These are phyloP conservation scores for Philereme transversata DNA, from an alignment of 2,888 invertebrate genomes.

Conservation along the genomic window DNA sequence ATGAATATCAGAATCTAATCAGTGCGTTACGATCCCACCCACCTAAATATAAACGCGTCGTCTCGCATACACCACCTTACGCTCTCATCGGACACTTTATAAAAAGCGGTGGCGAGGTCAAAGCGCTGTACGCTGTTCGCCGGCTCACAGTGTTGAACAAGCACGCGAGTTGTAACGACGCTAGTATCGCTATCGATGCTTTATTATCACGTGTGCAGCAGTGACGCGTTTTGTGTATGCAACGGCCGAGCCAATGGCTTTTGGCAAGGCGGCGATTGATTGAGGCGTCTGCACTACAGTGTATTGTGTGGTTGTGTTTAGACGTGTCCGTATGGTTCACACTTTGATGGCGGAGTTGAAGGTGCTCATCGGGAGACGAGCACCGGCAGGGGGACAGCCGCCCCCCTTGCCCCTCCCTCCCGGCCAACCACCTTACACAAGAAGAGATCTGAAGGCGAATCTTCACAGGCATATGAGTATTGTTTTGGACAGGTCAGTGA, in stretches of 20 bases:
- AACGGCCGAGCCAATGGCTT: conserved; percentile 75
- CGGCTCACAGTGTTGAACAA: conserved; percentile 73
- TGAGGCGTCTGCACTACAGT: conserved; percentile 71
- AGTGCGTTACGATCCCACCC: conserved; percentile 59
- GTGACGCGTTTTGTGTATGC: conserved; percentile 74
- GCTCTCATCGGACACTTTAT: conserved; percentile 77
- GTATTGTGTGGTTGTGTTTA: conserved; percentile 63
- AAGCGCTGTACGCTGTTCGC: conserved; percentile 55
- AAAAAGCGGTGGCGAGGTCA: conserved; percentile 81
- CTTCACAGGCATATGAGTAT: conserved; percentile 82
- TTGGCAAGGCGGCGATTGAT: conserved; percentile 73
- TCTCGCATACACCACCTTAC: conserved; percentile 72
- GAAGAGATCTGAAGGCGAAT: conserved; percentile 79
- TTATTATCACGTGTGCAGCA: conserved; percentile 75
- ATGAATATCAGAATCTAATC: conserved; percentile 36
- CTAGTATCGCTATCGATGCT: conserved; percentile 71
- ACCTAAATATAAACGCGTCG: conserved; percentile 75
- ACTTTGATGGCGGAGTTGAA: conserved; percentile 80
- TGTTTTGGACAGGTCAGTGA: conserved; percentile 80
- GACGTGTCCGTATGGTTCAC: conserved; percentile 82
- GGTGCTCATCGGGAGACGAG: conserved; percentile 81
- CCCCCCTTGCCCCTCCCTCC: conserved; percentile 51
- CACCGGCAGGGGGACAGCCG: conserved; percentile 64
- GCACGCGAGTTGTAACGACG: conserved; percentile 77
- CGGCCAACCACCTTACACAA: conserved; percentile 70